Evolutionary conservation across 2,797 vertebrate genomes (phyloP), one percentile per base, ranked within the genome.

Genomic region (Pantherophis alleghaniensis): DNA sequence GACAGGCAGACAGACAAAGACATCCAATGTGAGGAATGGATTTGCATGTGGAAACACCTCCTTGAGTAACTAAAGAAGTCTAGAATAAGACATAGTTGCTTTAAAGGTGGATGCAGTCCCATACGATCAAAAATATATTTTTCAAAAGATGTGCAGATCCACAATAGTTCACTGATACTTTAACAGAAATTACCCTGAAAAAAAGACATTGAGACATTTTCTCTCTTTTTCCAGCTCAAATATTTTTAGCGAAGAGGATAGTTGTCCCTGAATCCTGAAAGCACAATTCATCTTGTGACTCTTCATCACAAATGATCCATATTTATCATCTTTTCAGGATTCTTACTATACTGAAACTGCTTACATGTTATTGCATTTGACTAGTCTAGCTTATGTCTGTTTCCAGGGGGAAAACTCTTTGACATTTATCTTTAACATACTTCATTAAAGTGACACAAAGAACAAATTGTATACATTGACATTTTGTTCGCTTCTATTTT

Each of bases 401-500:
- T 53, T 69, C 20, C 14, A 90, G 7, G 74, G 18, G 4, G 28
- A 11, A 66, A 51, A 61, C 26, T 1, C 1, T 22, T 86, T 12
- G 3, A 5, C 86, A 20, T 66, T 92, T 93, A 66, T 42, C 4
- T 94, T 4, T 86, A 83, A 91, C 18, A 61, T n/a, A 66, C 57
- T 93, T 90, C 60, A 51, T 90, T 18, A 91, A 88, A 90, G 5
- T 2, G 7, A 92, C 26, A 2, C 20, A 92, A 13, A 4, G 0
- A 94, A 18, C 42, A 53, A 47, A 55, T 12, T 66, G 3, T 90
- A 94, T 53, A 92, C 42, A 88, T 20, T 1, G 93, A 94, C 91
- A 92, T 88, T 79, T 7, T 79, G 53, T 92, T 66, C 83, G 86
- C 60, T 4, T 92, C 1, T 59, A 14, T 89, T 94, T 94, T 86